Percentiles rank a stretch among this genome's conserved stretches.
These are phyloP conservation scores for Cephus sareptanus DNA, from an alignment of 2,888 invertebrate species.

Conservation along the genomic window DNA sequence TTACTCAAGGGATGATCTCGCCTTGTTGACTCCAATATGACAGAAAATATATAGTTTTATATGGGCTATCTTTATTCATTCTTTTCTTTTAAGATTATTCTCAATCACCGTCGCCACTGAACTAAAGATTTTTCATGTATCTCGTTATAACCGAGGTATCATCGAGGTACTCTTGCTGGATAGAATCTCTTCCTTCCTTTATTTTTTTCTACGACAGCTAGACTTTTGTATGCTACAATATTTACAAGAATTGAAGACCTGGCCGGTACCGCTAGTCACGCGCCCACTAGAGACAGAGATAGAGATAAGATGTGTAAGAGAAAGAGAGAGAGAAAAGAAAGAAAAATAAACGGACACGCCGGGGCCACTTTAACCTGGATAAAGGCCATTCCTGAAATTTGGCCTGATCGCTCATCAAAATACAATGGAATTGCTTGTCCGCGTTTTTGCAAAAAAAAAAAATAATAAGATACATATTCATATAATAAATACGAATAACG, in stretches of 20 bases:
- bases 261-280: not conserved
- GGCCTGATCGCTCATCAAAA: not conserved
- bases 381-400: not conserved
- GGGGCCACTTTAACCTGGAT: not conserved
- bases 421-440: not conserved
- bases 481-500: not conserved
- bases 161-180: not conserved
- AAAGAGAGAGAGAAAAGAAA: not conserved
- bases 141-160: not conserved
- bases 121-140: not conserved
- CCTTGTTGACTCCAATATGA: not conserved
- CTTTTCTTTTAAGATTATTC: not conserved
- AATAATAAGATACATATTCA: not conserved
- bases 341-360: not conserved
- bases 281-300: not conserved
- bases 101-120: not conserved
- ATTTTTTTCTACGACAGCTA: not conserved
- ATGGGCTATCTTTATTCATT: not conserved
- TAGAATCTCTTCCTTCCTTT: not conserved
- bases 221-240: not conserved
- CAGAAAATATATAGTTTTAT: not conserved
- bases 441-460: not conserved
- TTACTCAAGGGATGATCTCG: not conserved
- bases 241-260: not conserved
- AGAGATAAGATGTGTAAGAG: not conserved